Conservation (phyloP, 2,113 vertebrate species). For the Cricetomys ansorgei region DNA sequence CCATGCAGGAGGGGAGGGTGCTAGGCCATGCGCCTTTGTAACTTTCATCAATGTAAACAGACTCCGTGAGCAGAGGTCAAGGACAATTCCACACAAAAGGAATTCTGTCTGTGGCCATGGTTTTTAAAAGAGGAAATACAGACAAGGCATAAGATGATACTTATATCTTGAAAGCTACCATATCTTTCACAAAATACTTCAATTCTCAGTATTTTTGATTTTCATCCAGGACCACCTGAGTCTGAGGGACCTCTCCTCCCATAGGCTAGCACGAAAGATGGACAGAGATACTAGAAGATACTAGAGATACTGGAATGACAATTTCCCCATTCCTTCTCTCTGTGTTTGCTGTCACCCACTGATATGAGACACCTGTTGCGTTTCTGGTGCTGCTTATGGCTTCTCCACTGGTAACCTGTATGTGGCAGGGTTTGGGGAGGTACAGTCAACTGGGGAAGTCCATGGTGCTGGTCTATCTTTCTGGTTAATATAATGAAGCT, state of each 20-base stretch:
- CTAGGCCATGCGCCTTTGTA: background rate
- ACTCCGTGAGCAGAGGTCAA: background rate
- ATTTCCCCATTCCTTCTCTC: background rate
- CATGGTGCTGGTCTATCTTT: background rate
- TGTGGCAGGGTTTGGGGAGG: background rate
- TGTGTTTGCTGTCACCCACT: fast-evolving
- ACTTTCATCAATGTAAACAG: background rate
- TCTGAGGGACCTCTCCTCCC: fast-evolving
- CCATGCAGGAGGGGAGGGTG: fast-evolving
- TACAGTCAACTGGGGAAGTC: background rate
- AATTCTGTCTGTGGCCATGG: background rate
- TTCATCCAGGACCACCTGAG: fast-evolving
- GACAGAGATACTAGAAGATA: fast-evolving
- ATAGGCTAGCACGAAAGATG: fast-evolving
- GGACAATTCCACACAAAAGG: background rate
- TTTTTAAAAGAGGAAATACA: background rate
- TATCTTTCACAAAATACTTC: background rate
- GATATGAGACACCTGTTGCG: too few relatives aligned
- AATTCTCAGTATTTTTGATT: fast-evolving
- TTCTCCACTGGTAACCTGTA: background rate
- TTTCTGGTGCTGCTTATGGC: background rate
- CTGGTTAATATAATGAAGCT: background rate
- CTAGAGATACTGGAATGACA: background rate
- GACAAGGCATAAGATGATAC: background rate
- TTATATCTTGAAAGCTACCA: background rate